These are phyloP conservation scores for Polydrusus cervinus DNA, from an alignment of 2,888 invertebrate species.

Conservation along the genomic window DNA sequence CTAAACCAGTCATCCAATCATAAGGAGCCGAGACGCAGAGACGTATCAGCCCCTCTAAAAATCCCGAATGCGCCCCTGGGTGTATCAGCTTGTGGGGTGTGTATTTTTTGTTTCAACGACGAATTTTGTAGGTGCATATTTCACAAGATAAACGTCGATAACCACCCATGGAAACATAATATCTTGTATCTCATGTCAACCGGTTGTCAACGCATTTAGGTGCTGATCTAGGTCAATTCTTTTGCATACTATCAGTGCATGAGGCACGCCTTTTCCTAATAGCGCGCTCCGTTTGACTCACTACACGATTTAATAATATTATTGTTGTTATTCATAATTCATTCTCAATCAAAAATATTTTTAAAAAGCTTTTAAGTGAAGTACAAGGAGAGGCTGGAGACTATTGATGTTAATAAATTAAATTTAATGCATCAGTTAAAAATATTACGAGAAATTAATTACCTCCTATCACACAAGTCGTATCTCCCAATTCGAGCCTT, in stretches of 20 bases:
- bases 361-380: slow-evolving; percentile 25
- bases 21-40: too few species aligned
- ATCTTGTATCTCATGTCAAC: slow-evolving; percentile 49
- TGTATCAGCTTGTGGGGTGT: too few species aligned
- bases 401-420: too few species aligned
- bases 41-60: too few species aligned
- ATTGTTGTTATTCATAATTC: slow-evolving; percentile 29
- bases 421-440: background rate
- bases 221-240: slow-evolving; percentile 51
- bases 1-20: too few species aligned
- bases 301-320: slow-evolving; percentile 42
- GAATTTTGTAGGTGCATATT: slow-evolving; percentile 40
- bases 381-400: too few species aligned
- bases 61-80: too few species aligned
- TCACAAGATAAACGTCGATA: slow-evolving; percentile 43
- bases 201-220: slow-evolving; percentile 50
- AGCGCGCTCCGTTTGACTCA: slow-evolving; percentile 38
- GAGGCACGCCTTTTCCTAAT: slow-evolving; percentile 51
- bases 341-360: slow-evolving; percentile 31
- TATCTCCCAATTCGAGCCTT: too few species aligned
- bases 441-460: background rate
- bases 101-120: background rate
- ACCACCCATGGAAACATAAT: slow-evolving; percentile 49
- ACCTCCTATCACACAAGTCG: too few species aligned
- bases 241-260: slow-evolving; percentile 49